These are phyloP conservation scores for Pollenia amentaria DNA, from an alignment of 2,888 invertebrate genomes.

Conservation along the genomic window DNA sequence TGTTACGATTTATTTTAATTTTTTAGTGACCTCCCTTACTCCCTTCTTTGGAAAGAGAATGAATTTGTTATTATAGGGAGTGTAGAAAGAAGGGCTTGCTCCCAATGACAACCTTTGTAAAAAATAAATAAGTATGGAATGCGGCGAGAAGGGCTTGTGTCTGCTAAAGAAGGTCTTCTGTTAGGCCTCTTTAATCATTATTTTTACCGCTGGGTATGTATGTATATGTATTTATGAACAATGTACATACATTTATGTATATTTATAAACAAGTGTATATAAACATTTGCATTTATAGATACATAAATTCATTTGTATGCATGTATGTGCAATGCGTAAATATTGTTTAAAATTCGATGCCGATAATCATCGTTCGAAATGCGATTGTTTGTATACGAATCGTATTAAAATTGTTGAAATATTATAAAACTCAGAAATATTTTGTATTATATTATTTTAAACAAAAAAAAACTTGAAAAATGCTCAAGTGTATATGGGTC, in stretches of 20 bases:
- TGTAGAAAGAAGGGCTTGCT: no score
- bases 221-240: background rate
- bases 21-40: no score
- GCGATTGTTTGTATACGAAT: conserved; percentile 10
- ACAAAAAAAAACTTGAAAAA: background rate
- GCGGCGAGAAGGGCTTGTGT: no score
- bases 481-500: background rate
- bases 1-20: no score
- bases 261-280: background rate
- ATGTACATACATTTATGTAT: background rate
- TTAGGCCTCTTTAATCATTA: no score
- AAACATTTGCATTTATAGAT: no score
- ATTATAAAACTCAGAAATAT: conserved; percentile 20
- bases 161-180: no score
- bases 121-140: no score
- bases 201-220: no score
- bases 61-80: no score
- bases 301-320: background rate
- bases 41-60: no score
- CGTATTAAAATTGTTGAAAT: conserved; percentile 21
- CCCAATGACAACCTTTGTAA: no score
- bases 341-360: background rate
- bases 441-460: conserved; percentile 18
- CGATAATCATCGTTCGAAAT: background rate
- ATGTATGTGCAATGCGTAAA: conserved; percentile 5